Evolutionary conservation across 2,113 vertebrate species (phyloP).

Genomic region (Gopherus evgoodei): DNA sequence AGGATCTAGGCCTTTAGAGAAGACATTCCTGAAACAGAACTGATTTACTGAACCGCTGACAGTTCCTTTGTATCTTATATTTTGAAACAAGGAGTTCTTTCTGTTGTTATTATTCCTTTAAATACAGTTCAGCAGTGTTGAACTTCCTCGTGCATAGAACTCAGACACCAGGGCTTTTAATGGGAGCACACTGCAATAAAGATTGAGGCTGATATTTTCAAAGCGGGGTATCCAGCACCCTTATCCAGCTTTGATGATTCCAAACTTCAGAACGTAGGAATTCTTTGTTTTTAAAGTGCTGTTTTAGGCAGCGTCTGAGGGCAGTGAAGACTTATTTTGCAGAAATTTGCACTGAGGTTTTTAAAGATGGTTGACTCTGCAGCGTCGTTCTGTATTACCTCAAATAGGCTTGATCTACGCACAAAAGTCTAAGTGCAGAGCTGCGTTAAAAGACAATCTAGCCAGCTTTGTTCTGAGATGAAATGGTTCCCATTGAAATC

Average conservation of each 20-base stretch:
- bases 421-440: background rate
- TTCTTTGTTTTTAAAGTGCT: background rate
- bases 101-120: background rate
- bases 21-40: background rate
- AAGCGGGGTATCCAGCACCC: background rate
- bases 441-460: background rate
- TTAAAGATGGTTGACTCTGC: background rate
- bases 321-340: background rate
- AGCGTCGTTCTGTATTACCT: background rate
- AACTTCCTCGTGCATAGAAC: background rate
- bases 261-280: conserved; percentile 40
- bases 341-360: background rate
- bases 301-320: background rate
- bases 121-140: background rate
- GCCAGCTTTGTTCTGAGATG: background rate
- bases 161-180: background rate
- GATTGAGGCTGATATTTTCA: background rate
- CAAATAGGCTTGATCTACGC: background rate
- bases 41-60: rapidly evolving
- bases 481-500: background rate
- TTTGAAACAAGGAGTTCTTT: rapidly evolving
- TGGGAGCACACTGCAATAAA: background rate
- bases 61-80: rapidly evolving
- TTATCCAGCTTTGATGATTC: conserved; percentile 6
- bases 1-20: background rate